These are phyloP conservation scores for Limonius californicus DNA, from an alignment of 1,140 invertebrate species.

Conservation along the genomic window DNA sequence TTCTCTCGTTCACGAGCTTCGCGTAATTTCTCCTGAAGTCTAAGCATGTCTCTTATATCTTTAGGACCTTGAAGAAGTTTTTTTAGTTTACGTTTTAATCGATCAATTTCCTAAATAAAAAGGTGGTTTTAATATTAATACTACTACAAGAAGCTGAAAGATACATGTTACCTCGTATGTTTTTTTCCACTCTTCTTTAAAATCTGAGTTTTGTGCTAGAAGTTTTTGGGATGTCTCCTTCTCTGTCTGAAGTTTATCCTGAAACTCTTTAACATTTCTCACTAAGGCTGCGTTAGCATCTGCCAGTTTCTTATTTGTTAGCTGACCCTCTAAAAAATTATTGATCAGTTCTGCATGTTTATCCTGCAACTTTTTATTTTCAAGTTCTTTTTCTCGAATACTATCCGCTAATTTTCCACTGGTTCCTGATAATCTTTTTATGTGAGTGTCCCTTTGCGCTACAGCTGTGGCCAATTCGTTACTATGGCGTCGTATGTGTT, in stretches of 20 bases:
- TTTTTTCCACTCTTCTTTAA: neutral
- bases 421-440: conserved; percentile 15
- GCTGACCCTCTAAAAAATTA: neutral
- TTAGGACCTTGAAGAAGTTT: neutral
- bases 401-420: conserved; percentile 12
- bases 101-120: neutral
- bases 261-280: neutral
- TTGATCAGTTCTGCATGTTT: neutral
- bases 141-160: too few species aligned
- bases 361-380: neutral
- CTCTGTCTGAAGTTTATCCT: neutral
- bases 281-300: neutral
- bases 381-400: neutral
- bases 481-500: neutral
- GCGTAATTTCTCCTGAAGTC: neutral
- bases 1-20: neutral
- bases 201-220: neutral
- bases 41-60: neutral
- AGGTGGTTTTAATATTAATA: too few species aligned
- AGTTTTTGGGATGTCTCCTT: neutral
- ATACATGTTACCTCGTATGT: neutral
- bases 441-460: neutral
- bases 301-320: neutral
- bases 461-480: neutral
- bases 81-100: neutral